Conservation (phyloP, 92 coral and sea anemone genomes). For the Plumapathes pennacea region DNA sequence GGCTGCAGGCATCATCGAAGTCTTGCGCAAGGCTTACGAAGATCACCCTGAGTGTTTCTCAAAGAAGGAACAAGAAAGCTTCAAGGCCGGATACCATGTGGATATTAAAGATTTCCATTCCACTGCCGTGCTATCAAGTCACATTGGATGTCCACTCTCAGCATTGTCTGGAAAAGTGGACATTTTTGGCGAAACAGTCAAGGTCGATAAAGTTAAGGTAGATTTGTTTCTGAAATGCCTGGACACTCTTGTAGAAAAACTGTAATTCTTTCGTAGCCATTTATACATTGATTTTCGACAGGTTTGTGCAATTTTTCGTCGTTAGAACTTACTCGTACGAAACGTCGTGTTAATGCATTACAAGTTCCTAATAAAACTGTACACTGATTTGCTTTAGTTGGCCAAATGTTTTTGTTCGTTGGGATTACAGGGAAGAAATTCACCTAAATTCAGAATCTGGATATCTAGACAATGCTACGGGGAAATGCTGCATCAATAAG, state of each 20-base stretch:
- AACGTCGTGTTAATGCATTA: no score
- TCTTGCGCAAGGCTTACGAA: neutral
- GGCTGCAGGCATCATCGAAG: neutral
- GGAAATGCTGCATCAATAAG: no score
- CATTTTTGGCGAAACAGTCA: neutral
- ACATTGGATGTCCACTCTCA: conserved; percentile 11
- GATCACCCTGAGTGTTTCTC: neutral
- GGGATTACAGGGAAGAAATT: no score
- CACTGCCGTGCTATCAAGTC: conserved; percentile 3
- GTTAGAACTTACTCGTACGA: no score
- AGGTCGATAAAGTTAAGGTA: neutral
- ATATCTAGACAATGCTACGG: no score
- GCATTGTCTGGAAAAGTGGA: neutral
- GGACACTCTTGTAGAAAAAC: neutral
- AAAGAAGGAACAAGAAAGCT: neutral
- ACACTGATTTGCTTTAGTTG: no score
- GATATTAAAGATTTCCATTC: conserved; percentile 14
- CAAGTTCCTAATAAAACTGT: no score
- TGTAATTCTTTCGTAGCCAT: no score
- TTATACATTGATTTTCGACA: no score
- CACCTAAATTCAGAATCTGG: no score
- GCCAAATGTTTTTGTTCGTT: no score
- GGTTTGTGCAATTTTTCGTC: no score
- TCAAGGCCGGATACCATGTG: neutral
- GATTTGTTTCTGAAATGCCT: neutral